Evolutionary conservation across 64 coral and sea anemone species (phyloP).

Genomic region (Platygyra sinensis): DNA sequence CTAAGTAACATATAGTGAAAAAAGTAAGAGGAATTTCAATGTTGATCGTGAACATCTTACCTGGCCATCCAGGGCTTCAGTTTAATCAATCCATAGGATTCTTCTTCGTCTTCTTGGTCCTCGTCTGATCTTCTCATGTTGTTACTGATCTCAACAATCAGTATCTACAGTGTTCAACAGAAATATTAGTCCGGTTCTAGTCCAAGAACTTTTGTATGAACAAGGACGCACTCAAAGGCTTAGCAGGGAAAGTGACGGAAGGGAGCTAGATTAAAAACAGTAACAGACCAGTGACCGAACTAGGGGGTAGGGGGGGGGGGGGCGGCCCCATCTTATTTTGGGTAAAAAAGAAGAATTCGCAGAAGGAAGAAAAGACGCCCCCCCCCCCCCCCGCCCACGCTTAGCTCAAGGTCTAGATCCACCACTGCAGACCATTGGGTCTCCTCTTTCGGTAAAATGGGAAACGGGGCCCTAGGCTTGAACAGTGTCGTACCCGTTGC

Average conservation of each 20-base stretch:
- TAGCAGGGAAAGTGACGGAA: too few species aligned
- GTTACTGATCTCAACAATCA: neutral
- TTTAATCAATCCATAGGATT: neutral
- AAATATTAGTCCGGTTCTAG: neutral
- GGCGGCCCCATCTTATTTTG: too few species aligned
- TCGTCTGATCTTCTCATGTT: neutral
- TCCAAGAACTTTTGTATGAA: neutral
- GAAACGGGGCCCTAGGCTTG: neutral
- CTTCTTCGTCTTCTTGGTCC: neutral
- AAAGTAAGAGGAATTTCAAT: neutral
- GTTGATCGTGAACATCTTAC: neutral
- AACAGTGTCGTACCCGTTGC: too few species aligned
- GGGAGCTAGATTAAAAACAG: neutral
- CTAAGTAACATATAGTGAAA: too few species aligned
- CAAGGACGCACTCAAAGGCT: too few species aligned
- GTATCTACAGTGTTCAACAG: neutral
- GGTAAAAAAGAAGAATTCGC: too few species aligned
- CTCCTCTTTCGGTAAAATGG: neutral
- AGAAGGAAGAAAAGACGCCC: too few species aligned
- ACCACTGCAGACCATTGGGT: neutral
- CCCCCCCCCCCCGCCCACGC: too few species aligned
- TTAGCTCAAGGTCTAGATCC: too few species aligned
- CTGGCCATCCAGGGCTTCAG: constrained; percentile 24
- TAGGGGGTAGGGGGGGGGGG: too few species aligned
- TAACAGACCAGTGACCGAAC: too few species aligned